Conservation (phyloP, 2,888 invertebrate genomes). For the Amphipoea lucens region DNA sequence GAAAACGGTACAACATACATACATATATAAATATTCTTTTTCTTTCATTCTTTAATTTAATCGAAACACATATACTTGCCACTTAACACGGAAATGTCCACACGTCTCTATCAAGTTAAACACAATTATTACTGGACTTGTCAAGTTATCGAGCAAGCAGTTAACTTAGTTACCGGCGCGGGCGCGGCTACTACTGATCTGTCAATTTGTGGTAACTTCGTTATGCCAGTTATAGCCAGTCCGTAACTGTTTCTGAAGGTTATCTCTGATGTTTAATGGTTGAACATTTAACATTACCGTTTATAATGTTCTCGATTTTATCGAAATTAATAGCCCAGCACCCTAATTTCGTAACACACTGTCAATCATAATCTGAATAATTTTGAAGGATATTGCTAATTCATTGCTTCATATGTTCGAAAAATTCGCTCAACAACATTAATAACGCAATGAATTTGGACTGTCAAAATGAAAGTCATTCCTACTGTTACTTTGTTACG, state of each 20-base stretch:
- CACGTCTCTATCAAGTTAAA: not conserved
- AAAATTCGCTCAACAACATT: not conserved
- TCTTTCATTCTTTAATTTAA: not conserved
- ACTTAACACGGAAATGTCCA: not conserved
- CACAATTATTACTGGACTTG: not conserved
- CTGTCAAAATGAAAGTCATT: too few species aligned
- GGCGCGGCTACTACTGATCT: slow-evolving; percentile 15
- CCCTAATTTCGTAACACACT: too few species aligned
- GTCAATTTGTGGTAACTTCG: slow-evolving; percentile 22
- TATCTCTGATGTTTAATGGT: not conserved
- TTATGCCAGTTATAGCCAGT: slow-evolving; percentile 16
- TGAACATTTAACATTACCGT: not conserved
- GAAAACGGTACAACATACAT: too few species aligned
- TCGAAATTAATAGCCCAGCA: not conserved
- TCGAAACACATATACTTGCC: not conserved
- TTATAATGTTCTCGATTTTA: not conserved
- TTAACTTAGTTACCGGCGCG: slow-evolving; percentile 21
- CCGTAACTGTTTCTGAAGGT: not conserved
- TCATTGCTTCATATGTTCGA: not conserved
- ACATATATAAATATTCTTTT: too few species aligned
- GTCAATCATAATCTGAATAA: too few species aligned
- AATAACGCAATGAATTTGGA: not conserved
- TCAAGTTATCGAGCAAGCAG: slow-evolving; percentile 7
- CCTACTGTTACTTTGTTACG: too few species aligned
- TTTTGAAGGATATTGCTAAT: too few species aligned